phyloP scores from a whole-genome alignment of 2,888 invertebrate species.

The Ophion ventricosus region DNA sequence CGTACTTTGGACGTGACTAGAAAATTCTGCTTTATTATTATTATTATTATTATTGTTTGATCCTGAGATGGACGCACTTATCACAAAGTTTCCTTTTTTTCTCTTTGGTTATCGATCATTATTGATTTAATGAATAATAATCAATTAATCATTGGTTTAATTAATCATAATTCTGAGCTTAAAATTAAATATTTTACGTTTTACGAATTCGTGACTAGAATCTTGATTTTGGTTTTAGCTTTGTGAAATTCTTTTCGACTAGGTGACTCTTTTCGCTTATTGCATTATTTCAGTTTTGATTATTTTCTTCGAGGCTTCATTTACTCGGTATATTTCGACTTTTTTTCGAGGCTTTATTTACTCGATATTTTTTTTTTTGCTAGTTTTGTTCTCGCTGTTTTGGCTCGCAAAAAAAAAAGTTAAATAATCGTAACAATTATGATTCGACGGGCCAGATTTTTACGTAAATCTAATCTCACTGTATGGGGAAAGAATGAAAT shows the following conservation, averaged over 20 bases:
- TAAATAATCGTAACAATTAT: not conserved
- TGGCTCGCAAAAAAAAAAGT: not conserved
- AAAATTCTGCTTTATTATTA: not conserved
- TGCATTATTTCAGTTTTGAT: not conserved
- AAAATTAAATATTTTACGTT: not conserved
- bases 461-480: not conserved
- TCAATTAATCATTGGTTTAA: not conserved
- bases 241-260: not conserved
- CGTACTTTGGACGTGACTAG: slow-evolving; percentile 15
- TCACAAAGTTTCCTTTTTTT: not conserved
- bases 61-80: not conserved
- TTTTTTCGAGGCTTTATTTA: slow-evolving; percentile 9
- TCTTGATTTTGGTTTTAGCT: not conserved
- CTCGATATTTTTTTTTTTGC: slow-evolving; percentile 22
- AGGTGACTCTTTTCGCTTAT: not conserved
- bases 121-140: not conserved
- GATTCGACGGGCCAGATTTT: not conserved
- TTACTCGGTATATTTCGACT: too few species aligned
- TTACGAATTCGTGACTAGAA: not conserved
- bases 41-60: not conserved
- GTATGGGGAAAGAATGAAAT: not conserved
- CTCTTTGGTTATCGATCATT: not conserved
- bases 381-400: not conserved
- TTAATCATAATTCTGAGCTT: not conserved
- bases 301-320: not conserved